phyloP scores from a whole-genome alignment of 64 coral and sea anemone species.

The Montipora sp. region DNA sequence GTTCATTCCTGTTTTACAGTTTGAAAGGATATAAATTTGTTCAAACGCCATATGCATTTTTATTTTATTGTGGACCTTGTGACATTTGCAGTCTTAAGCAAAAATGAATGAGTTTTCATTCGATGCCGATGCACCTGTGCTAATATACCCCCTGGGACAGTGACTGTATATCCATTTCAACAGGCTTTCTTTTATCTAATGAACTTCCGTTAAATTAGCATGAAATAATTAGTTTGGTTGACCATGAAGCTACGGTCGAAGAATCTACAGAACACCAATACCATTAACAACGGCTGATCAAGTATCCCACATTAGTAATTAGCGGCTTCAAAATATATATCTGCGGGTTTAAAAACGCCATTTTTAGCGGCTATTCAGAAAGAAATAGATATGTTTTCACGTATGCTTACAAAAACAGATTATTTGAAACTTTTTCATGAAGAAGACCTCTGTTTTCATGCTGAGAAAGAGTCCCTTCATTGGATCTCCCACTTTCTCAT shows the following conservation, averaged over 20 bases:
- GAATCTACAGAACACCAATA: too few species aligned
- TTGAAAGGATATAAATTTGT: background rate
- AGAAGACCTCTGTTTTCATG: background rate
- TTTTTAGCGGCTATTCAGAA: too few species aligned
- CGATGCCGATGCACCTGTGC: conserved; percentile 8
- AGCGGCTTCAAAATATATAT: too few species aligned
- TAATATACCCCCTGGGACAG: background rate
- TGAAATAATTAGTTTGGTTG: too few species aligned
- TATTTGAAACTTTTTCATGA: background rate
- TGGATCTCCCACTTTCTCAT: background rate
- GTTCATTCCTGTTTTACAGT: background rate
- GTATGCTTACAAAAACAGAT: background rate
- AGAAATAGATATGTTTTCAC: too few species aligned
- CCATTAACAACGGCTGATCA: too few species aligned
- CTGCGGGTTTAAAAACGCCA: too few species aligned
- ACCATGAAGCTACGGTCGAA: too few species aligned
- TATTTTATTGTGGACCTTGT: background rate
- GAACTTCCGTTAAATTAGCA: background rate
- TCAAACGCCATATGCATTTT: background rate
- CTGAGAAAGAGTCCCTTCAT: background rate
- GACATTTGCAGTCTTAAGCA: background rate
- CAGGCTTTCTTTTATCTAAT: background rate
- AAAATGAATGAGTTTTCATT: background rate
- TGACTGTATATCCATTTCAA: background rate
- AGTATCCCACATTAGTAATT: too few species aligned